Base-by-base conservation (phyloP, 1,140 invertebrate genomes). In the Calephelis nemesis region DNA sequence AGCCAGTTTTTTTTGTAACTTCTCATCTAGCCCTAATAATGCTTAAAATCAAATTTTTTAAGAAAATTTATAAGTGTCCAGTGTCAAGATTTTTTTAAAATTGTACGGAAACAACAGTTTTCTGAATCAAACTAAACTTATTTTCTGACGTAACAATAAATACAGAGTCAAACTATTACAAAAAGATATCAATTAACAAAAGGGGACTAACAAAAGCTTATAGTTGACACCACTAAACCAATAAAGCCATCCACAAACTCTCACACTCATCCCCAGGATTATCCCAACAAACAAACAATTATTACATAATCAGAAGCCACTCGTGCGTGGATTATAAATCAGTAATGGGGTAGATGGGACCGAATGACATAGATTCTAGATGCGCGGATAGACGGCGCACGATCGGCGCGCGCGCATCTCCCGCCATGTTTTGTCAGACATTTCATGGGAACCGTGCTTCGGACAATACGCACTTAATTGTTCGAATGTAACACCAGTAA, bases 401-500 rank as follows among this genome's bases (percentile, higher is more conserved):
- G 39, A 40, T 62, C 67, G 73, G 80, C 78, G 80, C 87, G 78
- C 75, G 83, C 84, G 85, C 82, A 80, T 72, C 70, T 75, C 63
- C 30, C 72, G 74, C 54, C 10, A 58, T 81, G 79, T 84, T 85
- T 77, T 83, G 79, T 75, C 79, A 76, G 80, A 71, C 79, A 84
- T 85, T 89, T 88, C 88, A 91, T 91, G 90, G 88, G 90, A 92
- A 92, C 80, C 74, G 70, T 83, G 74, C 62, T 72, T 71, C 68
- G 78, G 76, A 91, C 88, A 92, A 91, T 87, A 79, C 71, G 64
- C 76, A 81, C 78, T 88, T 89, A 91, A 91, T 91, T 91, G 88
- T 82, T 81, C 83, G 87, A 89, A 82, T 84, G 82, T 75, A 83
- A 87, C 81, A 88, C 85, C 85, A 83, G 83, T 87, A 85, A 89